Evolutionary conservation across 2,888 invertebrate species (phyloP), one percentile per base, ranked within the genome.

Genomic region (Thymelicus lineola): DNA sequence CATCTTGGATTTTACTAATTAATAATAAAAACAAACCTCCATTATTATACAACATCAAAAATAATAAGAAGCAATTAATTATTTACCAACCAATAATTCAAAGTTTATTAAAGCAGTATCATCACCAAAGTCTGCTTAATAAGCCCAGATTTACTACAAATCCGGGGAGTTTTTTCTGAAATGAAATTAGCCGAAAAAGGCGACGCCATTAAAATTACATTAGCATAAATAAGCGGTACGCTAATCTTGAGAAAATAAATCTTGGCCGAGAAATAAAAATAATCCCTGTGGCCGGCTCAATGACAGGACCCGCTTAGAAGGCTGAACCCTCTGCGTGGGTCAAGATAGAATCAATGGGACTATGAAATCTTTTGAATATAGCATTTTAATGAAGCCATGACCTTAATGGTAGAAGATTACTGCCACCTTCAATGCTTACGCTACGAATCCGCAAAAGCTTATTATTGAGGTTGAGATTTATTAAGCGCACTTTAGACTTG

Each of bases 181-280:
- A 92, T 89, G 90, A 93, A 93, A 92, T 93, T 92, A 92, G 90
- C 88, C 86, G 88, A 91, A 92, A 90, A 91, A 89, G 89, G 87
- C 89, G 86, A 81, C 80, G 88, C 91, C 93, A 93, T 93, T 93
- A 93, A 93, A 93, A 93, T 92, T 91, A 91, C 93, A 93, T 93
- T 93, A 93, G 91, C 93, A 93, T 93, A 93, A 93, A 93, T 92
- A 92, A 92, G 91, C 89, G 88, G 86, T 89, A 91, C 91, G 93
- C 91, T 93, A 93, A 93, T 93, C 92, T 91, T 83, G 87, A 86
- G 88, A 87, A 88, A 92, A 93, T 93, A 93, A 93, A 93, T 93
- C 91, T 91, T 85, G 81, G 80, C 80, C 69, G 80, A 82, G 88
- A 86, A 91, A 91, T 91, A 91, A 93, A 93, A 92, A 91, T 89